Conservation (phyloP, 2,113 vertebrate genomes). For the Chascanopsetta lugubris region DNA sequence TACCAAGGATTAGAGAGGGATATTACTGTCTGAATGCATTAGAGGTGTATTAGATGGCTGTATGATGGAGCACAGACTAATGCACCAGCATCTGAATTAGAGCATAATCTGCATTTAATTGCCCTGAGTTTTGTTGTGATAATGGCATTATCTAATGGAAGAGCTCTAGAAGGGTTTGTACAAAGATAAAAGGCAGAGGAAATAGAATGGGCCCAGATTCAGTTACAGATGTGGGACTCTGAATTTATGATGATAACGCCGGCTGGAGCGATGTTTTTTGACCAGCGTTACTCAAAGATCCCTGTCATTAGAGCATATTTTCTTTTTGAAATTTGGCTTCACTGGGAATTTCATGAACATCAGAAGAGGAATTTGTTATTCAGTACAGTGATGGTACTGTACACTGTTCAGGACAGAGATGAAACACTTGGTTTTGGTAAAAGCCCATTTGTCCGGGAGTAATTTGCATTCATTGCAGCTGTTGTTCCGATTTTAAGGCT, state of each 20-base stretch:
- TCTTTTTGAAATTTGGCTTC: constrained; percentile 20
- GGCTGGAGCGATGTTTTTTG: constrained; percentile 14
- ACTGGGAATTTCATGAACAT: constrained; percentile 33
- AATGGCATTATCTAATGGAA: constrained; percentile 76
- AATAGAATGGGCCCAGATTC: constrained; percentile 33
- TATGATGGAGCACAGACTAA: constrained; percentile 71
- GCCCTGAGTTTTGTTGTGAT: constrained; percentile 74
- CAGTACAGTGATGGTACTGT: neutral
- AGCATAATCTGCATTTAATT: constrained; percentile 79
- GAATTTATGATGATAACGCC: constrained; percentile 34
- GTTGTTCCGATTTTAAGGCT: neutral
- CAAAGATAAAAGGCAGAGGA: constrained; percentile 41
- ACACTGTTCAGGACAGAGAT: constrained; percentile 7
- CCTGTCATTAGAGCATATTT: constrained; percentile 7
- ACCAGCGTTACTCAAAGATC: constrained; percentile 26
- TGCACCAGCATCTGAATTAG: constrained; percentile 71
- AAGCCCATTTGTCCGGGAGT: neutral
- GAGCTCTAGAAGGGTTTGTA: constrained; percentile 51
- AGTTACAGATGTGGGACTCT: constrained; percentile 37
- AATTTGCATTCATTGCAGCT: neutral
- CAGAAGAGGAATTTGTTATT: neutral
- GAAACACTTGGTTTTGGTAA: constrained; percentile 2
- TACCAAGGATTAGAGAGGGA: constrained; percentile 73
- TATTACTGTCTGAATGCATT: constrained; percentile 78
- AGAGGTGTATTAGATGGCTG: constrained; percentile 77